Evolutionary conservation across 2,888 invertebrate species (phyloP), one percentile per base, ranked within the genome.

Genomic region (Chrysina gloriosa): DNA sequence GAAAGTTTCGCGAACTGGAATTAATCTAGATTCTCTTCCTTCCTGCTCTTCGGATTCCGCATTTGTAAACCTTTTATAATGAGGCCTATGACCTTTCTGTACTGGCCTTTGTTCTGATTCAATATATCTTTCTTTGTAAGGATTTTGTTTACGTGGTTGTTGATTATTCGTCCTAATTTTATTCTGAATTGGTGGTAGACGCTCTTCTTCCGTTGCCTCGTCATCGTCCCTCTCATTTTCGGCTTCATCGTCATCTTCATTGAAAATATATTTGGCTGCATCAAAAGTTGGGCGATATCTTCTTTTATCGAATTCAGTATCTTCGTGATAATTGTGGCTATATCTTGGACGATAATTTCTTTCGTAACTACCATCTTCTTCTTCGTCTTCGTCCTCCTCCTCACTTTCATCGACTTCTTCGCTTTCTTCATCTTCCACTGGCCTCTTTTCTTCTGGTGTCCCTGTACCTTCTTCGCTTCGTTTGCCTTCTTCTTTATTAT

Each of bases 21-120:
- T 65, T 7, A 69, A 68, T 63, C 74, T 69, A 21, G 77, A 74
- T 11, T 71, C 69, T 25, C 71, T 73, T 0, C 74, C 71, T 69
- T 72, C 68, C 3, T 67, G 34, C 39, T 72, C 70, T 25, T 72
- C 14, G 1, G 58, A 61, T 23, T 58, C 58, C 2, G 14, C 58
- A 7, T 11, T 39, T 4, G 25, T 14, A 9, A 42, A 14, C 1
- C 58, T 21, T 3, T 42, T 61, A 1, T 25, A 23, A 27, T 61
- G 42, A 0, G 58, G 42, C 11, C 27, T 42, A 11, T 9, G 23
- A 3, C 4, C 27, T 23, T 58, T 58, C 9, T 58, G 34, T 1
- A 42, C 7, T 25, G 9, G 16, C 14, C 29, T 61, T 16, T 19
- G 58, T n/a, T 21, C 36, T 2, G 39, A 6, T 2, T 58, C 56